A percentile compares a stretch with the other conserved stretches of the same genome.
Conservation (phyloP, 2,797 vertebrate species). For the Pristis pectinata region DNA sequence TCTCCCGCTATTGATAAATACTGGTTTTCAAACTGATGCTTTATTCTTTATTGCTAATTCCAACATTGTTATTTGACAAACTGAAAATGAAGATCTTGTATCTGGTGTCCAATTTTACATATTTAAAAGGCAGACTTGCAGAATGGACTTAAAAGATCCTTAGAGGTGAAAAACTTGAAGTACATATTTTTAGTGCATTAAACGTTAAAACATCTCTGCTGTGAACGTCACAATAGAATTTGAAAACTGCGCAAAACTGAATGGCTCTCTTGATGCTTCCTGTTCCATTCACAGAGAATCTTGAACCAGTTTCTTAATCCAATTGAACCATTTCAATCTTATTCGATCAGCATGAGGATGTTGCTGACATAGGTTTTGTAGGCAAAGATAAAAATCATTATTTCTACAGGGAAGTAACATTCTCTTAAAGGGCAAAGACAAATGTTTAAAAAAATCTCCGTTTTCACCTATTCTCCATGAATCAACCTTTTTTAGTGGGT, state of each 20-base stretch:
- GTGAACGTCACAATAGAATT: not conserved
- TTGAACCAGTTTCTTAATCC: not conserved
- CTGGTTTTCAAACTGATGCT: not conserved
- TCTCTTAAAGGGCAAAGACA: not conserved
- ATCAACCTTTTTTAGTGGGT: not conserved
- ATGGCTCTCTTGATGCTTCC: not conserved
- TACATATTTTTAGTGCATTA: not conserved
- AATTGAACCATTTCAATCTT: not conserved
- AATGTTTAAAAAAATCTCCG: not conserved
- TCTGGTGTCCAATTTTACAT: not conserved
- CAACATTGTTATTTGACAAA: not conserved
- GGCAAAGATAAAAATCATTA: not conserved
- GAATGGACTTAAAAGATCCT: not conserved
- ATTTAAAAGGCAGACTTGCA: too few species aligned
- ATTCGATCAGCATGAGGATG: not conserved
- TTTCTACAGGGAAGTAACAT: not conserved
- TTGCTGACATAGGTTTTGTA: not conserved
- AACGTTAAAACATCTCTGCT: not conserved
- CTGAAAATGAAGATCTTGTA: not conserved
- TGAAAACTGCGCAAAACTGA: not conserved
- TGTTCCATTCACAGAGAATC: not conserved
- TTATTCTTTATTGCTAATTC: not conserved
- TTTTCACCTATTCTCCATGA: not conserved
- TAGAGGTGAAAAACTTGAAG: not conserved
- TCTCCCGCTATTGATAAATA: not conserved